Percentiles rank a stretch among this genome's conserved stretches.
These are phyloP conservation scores for Xenentodon cancila DNA, from an alignment of 2,797 vertebrate genomes.

Conservation along the genomic window DNA sequence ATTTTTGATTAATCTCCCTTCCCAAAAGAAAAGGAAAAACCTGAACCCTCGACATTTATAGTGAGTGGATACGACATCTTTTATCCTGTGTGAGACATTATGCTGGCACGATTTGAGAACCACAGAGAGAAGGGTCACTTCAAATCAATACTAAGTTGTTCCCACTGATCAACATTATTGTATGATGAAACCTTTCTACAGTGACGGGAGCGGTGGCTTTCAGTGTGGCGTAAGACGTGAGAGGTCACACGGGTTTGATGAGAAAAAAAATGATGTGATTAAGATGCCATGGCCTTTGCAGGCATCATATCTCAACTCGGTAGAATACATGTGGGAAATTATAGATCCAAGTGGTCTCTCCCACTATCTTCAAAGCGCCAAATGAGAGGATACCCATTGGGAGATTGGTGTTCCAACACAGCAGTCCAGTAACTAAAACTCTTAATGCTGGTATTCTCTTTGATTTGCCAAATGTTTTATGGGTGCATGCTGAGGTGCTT, in stretches of 20 bases:
- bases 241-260: constrained; percentile 2
- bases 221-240: neutral
- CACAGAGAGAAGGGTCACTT: neutral
- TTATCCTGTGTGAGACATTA: neutral
- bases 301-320: no score
- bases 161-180: constrained; percentile 7
- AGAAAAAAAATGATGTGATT: neutral
- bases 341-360: neutral
- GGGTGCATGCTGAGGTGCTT: no score
- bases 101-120: constrained; percentile 6
- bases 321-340: no score
- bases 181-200: neutral
- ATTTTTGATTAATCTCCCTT: neutral
- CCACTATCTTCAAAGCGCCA: neutral
- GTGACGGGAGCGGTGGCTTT: neutral
- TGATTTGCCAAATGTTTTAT: no score
- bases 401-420: neutral
- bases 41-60: neutral
- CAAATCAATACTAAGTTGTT: constrained; percentile 16
- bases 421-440: neutral
- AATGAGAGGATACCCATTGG: neutral
- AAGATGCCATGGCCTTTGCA: neutral
- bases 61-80: constrained; percentile 4
- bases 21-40: neutral
- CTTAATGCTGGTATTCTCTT: neutral